Evolutionary conservation across 2,888 invertebrate species (phyloP), one percentile per base, ranked within the genome.

Genomic region (Eucriotettix oculatus): DNA sequence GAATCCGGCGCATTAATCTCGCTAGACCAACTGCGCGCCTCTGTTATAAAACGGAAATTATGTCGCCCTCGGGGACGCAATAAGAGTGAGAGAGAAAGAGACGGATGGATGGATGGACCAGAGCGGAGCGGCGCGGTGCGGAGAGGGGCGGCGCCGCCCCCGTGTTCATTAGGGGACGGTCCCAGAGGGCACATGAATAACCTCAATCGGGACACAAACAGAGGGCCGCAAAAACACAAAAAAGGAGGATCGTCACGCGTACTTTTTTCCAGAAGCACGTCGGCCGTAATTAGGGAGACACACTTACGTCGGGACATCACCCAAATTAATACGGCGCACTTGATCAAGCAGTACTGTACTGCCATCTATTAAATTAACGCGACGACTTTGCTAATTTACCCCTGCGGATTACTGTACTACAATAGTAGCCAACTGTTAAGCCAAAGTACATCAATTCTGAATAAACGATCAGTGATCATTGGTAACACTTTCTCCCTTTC

Each of bases 21-120:
- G 68, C 66, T 65, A 64, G 64, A 66, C 67, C 65, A 65, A 63
- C 68, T 58, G 60, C 63, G 67, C 66, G 66, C 53, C 56, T 16
- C 59, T 58, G 71, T 72, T 72, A 71, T 71, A 71, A 72, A 71
- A 71, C 72, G 73, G 73, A 72, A 73, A 73, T 73, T 72, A 72
- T 72, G 71, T 71, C 71, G 71, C 73, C 72, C 71, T 67, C 69
- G 72, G 73, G 72, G 69, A 70, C 67, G 65, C 63, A 66, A 64
- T 66, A 66, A 42, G 53, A 44, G 59, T n/a, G 42, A 52, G 42
- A 29, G 55, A 40, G 29, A 41, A 55, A 52, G 58, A 57, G 44
- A 57, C 54, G 58, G 54, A 56, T 58, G 60, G 48, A 62, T 60
- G 62, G 59, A 56, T 60, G 60, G 12, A 48, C 14, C 48, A 9